Evolutionary conservation across 2,113 vertebrate genomes (phyloP).

Genomic region (Ardeotis arabs): DNA sequence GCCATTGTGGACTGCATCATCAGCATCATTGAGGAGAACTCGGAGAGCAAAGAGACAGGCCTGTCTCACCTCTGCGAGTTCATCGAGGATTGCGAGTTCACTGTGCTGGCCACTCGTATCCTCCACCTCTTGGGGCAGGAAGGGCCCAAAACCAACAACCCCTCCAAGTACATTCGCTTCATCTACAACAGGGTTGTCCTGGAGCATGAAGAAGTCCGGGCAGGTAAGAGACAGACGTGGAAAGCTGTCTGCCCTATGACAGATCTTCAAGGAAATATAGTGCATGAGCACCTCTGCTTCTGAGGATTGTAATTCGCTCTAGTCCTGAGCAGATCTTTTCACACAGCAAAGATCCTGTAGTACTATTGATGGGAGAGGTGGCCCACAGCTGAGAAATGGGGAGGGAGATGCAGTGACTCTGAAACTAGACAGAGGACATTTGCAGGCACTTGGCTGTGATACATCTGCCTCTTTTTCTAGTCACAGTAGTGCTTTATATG

Average conservation of each 20-base stretch:
- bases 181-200: conserved; percentile 85
- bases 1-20: conserved; percentile 86
- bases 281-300: neutral
- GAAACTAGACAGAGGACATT: neutral
- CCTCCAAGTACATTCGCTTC: conserved; percentile 86
- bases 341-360: neutral
- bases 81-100: conserved; percentile 85
- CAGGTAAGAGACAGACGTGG: conserved; percentile 65
- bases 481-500: neutral
- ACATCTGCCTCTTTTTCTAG: neutral
- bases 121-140: conserved; percentile 83
- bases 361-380: neutral
- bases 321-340: neutral
- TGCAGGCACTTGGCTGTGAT: neutral
- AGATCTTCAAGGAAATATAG: neutral
- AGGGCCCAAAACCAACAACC: conserved; percentile 81
- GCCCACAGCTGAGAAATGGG: neutral
- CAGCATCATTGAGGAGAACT: conserved; percentile 84
- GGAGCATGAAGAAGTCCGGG: conserved; percentile 84
- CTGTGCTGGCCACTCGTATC: conserved; percentile 83
- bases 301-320: neutral
- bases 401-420: neutral
- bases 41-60: conserved; percentile 83
- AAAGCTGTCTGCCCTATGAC: neutral
- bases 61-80: conserved; percentile 83